phyloP scores from a whole-genome alignment of 1,140 invertebrate genomes.

The Schlechtendalia chinensis region DNA sequence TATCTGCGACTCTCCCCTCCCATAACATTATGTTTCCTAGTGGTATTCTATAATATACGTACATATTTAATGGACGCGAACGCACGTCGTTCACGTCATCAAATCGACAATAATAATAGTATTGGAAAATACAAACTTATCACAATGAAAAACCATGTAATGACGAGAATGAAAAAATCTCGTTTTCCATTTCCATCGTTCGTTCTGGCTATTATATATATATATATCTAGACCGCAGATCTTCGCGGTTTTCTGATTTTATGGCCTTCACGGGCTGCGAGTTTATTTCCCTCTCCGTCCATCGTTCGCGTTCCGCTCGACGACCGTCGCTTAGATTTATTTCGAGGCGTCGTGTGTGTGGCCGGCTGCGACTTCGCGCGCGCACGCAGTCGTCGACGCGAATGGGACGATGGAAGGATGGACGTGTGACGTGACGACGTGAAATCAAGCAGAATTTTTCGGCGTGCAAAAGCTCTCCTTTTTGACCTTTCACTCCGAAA shows the following conservation, averaged over 20 bases:
- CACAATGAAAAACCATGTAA: background rate
- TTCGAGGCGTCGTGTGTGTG: no score
- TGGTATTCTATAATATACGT: no score
- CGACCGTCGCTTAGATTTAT: no score
- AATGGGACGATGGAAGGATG: no score
- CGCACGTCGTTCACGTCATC: background rate
- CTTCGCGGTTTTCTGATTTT: constrained; percentile 31
- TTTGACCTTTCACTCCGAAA: no score
- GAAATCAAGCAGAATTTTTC: no score
- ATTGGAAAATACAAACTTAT: background rate
- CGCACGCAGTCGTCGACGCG: no score
- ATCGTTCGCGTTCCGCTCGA: no score
- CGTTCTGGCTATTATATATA: constrained; percentile 20
- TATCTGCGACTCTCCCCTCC: background rate
- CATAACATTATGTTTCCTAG: background rate
- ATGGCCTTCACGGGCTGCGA: constrained; percentile 33
- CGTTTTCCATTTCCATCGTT: constrained; percentile 2
- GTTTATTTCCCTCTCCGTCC: no score
- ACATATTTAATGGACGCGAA: background rate
- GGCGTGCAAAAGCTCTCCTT: no score
- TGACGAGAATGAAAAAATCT: background rate
- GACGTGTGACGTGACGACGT: no score
- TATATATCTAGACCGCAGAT: constrained; percentile 44
- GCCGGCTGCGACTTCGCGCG: no score
- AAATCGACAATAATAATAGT: background rate